Base-by-base conservation (phyloP, 2,113 vertebrate species). In the Cyprinodon brontotheroides region DNA sequence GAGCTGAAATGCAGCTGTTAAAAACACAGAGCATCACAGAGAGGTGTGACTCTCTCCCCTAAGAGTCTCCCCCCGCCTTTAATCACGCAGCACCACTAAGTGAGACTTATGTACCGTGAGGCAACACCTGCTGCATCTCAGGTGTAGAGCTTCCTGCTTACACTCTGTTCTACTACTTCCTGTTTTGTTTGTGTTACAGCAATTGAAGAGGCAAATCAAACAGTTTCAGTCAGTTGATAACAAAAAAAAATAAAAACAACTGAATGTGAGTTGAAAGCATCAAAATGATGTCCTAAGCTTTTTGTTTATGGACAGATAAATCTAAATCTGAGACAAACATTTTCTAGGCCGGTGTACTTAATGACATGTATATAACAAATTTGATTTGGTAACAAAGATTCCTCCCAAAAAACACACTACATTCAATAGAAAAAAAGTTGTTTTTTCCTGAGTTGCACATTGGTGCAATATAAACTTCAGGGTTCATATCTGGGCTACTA, bases 1-100 rank as follows among this genome's bases (percentile, higher is more conserved):
- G 15, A 61, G 59, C 65, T 36, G 41, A 61, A 4, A 7, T 1
- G 69, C 76, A 72, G 69, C 57, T 72, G 64, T 53, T 40, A 15
- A n/a, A 57, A 67, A 45, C 37, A 65, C 47, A 72, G 40, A 9
- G 66, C 65, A 70, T 80, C 41, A 61, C 61, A 29, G 13, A 68
- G 70, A 86, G 45, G 77, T 88, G 84, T 82, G 50, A 80, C 71
- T 73, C 70, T 80, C 59, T 74, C 53, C 71, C 80, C 82, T 68
- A 29, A 47, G 71, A 80, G 36, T 73, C 68, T 22, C 65, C 50
- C 36, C 53, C 39, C 68, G 81, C 77, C 62, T 78, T 61, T 68
- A 36, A 6, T 80, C 22, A 3, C 45, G 29, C 29, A 48, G 81
- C 77, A 81, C 72, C 72, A 75, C 17, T 37, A 37, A 72, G 67